Base-by-base conservation (phyloP, 2,888 invertebrate species). In the Volucella inanis region DNA sequence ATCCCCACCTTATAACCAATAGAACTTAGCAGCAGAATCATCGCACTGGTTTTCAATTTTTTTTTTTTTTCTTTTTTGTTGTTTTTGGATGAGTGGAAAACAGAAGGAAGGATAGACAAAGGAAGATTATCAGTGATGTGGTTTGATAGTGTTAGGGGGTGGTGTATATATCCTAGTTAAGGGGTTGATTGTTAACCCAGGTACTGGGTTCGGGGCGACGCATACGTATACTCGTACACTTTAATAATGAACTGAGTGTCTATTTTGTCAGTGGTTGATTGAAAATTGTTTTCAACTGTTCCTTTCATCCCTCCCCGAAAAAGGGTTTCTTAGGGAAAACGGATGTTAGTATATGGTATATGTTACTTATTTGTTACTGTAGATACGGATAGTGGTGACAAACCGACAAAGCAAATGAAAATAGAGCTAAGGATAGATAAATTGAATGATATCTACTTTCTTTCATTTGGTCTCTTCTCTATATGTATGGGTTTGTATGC, bases 181-280 rank as follows among this genome's bases (percentile, higher is more conserved):
- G 57, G 47, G 45, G 43, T 18, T 12, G 41, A 14, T 15, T 11
- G 47, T 45, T 38, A 43, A 31, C 59, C 47, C 83, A 71, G 84
- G 80, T 71, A 68, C 31, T 6, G 31, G 31, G 31, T 31, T 31
- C 6, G 31, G 6, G 45, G 52, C 22, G 11, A 18, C 55, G 6
- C 12, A 61, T 52, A 31, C 62, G n/a, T n/a, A 57, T 43, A 83
- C 41, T 52, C 52, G 50, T 50, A 77, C 62, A 77, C 65, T 76
- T 72, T 80, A 80, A 85, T 85, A 81, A 81, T 84, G 84, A 84
- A 84, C 70, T 43, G 79, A 81, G 68, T 81, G 81, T 81, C 81
- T 85, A 85, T 71, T 81, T 85, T 85, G 81, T 85, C 85, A 72
- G 81, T 75, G 80, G 80, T 85, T 81, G 81, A 80, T 81, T 81